These are phyloP conservation scores for Agrypnia vestita DNA, from an alignment of 1,140 invertebrate species.

Conservation along the genomic window DNA sequence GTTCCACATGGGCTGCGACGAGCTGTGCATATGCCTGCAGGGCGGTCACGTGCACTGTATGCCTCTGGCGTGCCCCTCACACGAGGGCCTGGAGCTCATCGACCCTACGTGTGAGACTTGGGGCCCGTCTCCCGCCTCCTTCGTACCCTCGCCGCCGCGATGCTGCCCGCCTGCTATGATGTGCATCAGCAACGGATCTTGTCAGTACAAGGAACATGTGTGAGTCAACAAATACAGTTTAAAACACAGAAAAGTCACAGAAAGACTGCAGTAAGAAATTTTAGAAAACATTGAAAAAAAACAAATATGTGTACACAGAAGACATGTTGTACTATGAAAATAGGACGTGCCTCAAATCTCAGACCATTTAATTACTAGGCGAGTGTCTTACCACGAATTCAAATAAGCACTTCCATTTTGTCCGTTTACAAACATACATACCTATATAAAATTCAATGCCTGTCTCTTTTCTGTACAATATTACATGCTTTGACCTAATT, in stretches of 20 bases:
- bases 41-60: conserved; percentile 81
- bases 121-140: conserved; percentile 84
- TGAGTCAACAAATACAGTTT: conserved; percentile 64
- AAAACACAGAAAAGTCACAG: background rate
- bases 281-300: background rate
- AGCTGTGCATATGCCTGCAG: conserved; percentile 79
- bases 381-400: too few relatives aligned
- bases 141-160: conserved; percentile 81
- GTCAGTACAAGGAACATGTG: conserved; percentile 78
- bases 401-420: too few relatives aligned
- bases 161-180: conserved; percentile 87
- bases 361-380: too few relatives aligned
- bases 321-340: too few relatives aligned
- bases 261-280: background rate
- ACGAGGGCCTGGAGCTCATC: conserved; percentile 87
- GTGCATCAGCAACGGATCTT: conserved; percentile 86
- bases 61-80: conserved; percentile 86
- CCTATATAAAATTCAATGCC: too few relatives aligned
- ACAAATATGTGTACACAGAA: too few relatives aligned
- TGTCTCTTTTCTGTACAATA: too few relatives aligned
- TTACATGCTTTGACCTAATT: too few relatives aligned
- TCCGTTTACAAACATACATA: too few relatives aligned
- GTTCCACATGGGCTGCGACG: conserved; percentile 85
- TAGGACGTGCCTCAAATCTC: too few relatives aligned
- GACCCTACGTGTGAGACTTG: conserved; percentile 88